Evolutionary conservation across 2,113 vertebrate genomes (phyloP), one percentile per base, ranked within the genome.

Genomic region (Scomber colias): DNA sequence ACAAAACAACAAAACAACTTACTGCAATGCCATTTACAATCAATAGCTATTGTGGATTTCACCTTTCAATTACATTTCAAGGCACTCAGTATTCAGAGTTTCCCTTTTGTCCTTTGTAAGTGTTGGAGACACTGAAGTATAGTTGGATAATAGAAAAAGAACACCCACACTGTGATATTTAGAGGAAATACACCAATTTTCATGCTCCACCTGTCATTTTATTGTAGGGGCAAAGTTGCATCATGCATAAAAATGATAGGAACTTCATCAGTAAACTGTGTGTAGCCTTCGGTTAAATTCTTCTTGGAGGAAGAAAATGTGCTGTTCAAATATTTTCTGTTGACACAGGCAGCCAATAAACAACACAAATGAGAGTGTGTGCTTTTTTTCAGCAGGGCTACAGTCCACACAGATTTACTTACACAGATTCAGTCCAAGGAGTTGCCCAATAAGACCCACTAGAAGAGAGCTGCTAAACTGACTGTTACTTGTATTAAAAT

Each of bases 101-200:
- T 31, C 6, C 2, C 1, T 67, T 14, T 8, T 75, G 27, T 2
- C 1, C 0, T 71, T 46, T 16, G 2, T 13, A 50, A 14, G 7
- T 31, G 30, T 67, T 53, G 45, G 17, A 11, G 11, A 12, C 2
- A 16, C 2, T 24, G 13, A 59, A 57, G 40, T 10, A 48, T 9
- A 21, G 6, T 15, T 51, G 24, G 11, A 51, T 17, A 54, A 70
- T 8, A 40, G 49, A 35, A 21, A 50, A 10, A 71, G 24, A n/a
- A 16, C 44, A 15, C 74, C 82, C 21, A 31, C 68, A 40, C 75
- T 61, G 71, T 77, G 82, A 48, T 57, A 3, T 31, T 61, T 48
- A 8, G 8, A 3, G 8, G 27, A 49, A 68, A 50, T 0, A 16
- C 17, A 60, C 13, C 35, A 9, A 40, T 40, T 40, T 40, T 40